Base-by-base conservation (phyloP, 2,113 vertebrate genomes). In the Otus sunia region DNA sequence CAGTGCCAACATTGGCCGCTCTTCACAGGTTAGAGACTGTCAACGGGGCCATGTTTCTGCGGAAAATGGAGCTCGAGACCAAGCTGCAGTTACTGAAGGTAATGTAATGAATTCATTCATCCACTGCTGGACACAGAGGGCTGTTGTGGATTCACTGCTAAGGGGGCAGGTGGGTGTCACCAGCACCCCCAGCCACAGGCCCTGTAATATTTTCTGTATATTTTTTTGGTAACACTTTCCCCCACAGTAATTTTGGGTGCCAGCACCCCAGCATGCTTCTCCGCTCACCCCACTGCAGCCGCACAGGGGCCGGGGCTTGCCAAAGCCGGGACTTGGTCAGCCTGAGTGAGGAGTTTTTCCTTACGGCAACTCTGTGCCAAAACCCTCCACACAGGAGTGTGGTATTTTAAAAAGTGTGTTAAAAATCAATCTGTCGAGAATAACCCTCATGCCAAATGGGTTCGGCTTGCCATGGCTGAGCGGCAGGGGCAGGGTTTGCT, bases 11-110 rank as follows among this genome's bases (percentile, higher is more conserved):
- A 5, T 11, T 8, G 1, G n/a, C 71, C 49, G 26, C 8, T 68
- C 86, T 94, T 73, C 77, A 29, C 98, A 99, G 99, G 96, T 78
- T 99, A 78, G 99, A 99, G 97, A 99, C 98, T 1, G 91, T 99
- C 78, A 99, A 98, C 32, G 98, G 98, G 73, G 98, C 98, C 73
- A 92, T 98, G 73, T 97, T 99, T 49, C 86, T 97, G 94, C 98
- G 98, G 98, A 99, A 98, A 96, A 97, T 98, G 75, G 99, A 99
- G 95, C 98, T 99, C 15, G 99, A 99, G 98, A 98, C 98, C 97
- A 99, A 97, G 90, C 96, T 99, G 95, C 97, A 98, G 59, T 63
- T 92, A 25, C 98, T 99, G 50, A 99, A 99, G 99, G 99, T 99
- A 96, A 76, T 5, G 8, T 3, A 19, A 10, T n/a, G 5, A 4